Evolutionary conservation across 2,113 vertebrate species (phyloP).

Genomic region (Neodontobutis hainanensis): DNA sequence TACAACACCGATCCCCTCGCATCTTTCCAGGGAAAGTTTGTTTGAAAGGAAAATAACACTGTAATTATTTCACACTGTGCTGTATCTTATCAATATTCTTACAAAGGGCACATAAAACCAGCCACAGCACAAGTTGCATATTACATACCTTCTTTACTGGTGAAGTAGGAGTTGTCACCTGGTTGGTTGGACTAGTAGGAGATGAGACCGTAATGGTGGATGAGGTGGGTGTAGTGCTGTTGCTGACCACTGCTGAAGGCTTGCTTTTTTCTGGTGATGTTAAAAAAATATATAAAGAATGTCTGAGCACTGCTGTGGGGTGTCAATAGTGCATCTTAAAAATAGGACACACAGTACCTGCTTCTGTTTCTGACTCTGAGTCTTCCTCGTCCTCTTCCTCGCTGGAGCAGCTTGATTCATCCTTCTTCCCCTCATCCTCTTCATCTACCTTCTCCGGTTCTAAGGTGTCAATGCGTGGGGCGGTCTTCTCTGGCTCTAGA

Average conservation of each 20-base stretch:
- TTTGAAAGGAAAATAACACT: background rate
- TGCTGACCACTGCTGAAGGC: slow-evolving; percentile 81
- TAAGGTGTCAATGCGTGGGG: slow-evolving; percentile 89
- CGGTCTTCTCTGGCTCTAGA: slow-evolving; percentile 91
- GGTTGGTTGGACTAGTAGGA: slow-evolving; percentile 83
- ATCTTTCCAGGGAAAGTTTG: too few relatives aligned
- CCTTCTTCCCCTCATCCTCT: slow-evolving; percentile 95
- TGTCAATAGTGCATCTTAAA: background rate
- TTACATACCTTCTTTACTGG: slow-evolving; percentile 93
- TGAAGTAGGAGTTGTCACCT: slow-evolving; percentile 89
- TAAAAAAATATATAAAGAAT: slow-evolving; percentile 36
- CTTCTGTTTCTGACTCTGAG: slow-evolving; percentile 96
- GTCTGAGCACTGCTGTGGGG: background rate
- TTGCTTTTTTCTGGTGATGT: slow-evolving; percentile 88
- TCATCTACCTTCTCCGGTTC: slow-evolving; percentile 95
- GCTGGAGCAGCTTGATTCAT: slow-evolving; percentile 98
- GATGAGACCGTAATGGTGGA: slow-evolving; percentile 80
- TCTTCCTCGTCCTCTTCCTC: slow-evolving; percentile 99
- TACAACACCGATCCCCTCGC: too few relatives aligned
- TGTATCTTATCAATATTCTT: background rate
- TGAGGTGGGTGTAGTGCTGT: slow-evolving; percentile 77
- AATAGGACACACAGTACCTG: slow-evolving; percentile 76
- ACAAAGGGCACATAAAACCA: background rate
- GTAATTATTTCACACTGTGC: slow-evolving; percentile 6
- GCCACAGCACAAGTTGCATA: background rate